Evolutionary conservation across 2,888 invertebrate species (phyloP).

Genomic region (Tetropium fuscum): DNA sequence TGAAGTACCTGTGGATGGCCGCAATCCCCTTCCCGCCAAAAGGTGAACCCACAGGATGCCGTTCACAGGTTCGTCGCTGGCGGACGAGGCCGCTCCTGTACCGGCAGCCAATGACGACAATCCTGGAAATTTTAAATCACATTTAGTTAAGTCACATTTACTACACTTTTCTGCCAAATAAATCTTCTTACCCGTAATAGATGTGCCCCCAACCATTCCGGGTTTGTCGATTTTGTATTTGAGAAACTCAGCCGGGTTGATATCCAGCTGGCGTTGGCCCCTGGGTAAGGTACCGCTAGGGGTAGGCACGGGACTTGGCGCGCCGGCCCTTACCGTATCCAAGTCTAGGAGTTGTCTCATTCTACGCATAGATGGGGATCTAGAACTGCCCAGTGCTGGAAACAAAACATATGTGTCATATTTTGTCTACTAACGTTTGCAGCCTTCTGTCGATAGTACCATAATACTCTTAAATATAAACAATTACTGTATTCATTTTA

Average conservation of each 20-base stretch:
- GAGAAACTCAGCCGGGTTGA: slow-evolving; percentile 92
- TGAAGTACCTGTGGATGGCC: slow-evolving; percentile 76
- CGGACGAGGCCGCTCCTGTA: slow-evolving; percentile 54
- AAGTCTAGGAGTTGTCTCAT: slow-evolving; percentile 86
- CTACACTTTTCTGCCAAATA: background rate
- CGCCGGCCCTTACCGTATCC: slow-evolving; percentile 67
- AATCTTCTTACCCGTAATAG: slow-evolving; percentile 57
- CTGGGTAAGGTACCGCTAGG: slow-evolving; percentile 83
- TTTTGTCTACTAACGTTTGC: background rate
- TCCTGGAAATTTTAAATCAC: slow-evolving; percentile 49
- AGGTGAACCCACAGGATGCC: slow-evolving; percentile 93
- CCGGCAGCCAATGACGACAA: slow-evolving; percentile 64
- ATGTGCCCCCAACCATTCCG: slow-evolving; percentile 60
- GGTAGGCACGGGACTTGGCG: slow-evolving; percentile 81
- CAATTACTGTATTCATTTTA: too few relatives aligned
- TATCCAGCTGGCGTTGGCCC: slow-evolving; percentile 82
- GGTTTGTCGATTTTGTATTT: slow-evolving; percentile 92
- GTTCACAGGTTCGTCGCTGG: slow-evolving; percentile 75
- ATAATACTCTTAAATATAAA: too few relatives aligned
- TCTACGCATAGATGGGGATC: slow-evolving; percentile 82
- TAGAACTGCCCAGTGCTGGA: slow-evolving; percentile 64
- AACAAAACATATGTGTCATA: slow-evolving; percentile 28
- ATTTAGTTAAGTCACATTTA: background rate
- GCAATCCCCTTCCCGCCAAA: slow-evolving; percentile 86
- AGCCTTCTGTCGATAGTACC: background rate